Evolutionary conservation across 2,888 invertebrate genomes (phyloP), one percentile per base, ranked within the genome.

Genomic region (Drosophila mercatorum): DNA sequence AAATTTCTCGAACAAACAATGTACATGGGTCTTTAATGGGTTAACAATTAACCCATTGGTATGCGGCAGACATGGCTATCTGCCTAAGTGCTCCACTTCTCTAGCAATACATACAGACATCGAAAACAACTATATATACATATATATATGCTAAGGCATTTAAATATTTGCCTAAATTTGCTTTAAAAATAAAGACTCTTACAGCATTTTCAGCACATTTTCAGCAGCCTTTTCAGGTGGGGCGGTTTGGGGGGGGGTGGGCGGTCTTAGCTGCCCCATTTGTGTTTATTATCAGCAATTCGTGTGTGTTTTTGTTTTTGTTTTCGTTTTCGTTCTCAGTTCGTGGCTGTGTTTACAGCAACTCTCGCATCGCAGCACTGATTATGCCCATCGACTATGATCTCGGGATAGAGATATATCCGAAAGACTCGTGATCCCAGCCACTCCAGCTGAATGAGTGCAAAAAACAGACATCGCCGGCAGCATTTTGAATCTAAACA

Each of bases 41-140:
- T 74, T 77, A 70, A 74, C 66, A 74, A 78, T 78, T 77, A 78
- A 71, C 78, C 77, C 67, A 67, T 74, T 70, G 76, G 76, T 43
- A 72, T 72, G 64, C 58, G 44, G 34, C 59, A 47, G 47, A 17
- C 58, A 46, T 58, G 58, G 46, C 41, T 47, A 47, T 60, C 49
- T 57, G 34, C 59, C 28, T 51, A 62, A 74, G 56, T 71, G 75
- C 31, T 5, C 58, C 65, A 57, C 71, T 70, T 60, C 64, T 31
- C 43, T 34, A 1, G 7, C 31, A 31, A 31, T 7, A 22, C 22
- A 46, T 1, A 26, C 12, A 51, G 3, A 3, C 28, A 47, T 4
- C 11, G 2, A 47, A 1, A 26, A 22, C 6, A 7, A 34, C 17
- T 36, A 11, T 46, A 38, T 47, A 11, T 26, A 22, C 22, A 46